Conservation (phyloP, 2,888 invertebrate species). For the Caenorhabditis sinica region DNA sequence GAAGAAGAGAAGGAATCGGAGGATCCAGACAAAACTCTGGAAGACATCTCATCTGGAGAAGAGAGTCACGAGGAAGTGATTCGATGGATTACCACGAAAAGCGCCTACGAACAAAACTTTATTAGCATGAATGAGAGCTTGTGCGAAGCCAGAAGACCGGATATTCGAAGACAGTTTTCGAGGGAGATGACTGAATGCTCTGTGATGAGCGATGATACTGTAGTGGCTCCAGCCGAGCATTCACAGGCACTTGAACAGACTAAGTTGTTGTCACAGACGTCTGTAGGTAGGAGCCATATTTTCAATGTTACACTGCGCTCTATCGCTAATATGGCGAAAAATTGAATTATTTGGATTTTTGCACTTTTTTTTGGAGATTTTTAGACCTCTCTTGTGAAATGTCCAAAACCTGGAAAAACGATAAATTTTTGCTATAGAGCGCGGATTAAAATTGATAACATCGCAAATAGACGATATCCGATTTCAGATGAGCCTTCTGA, state of each 20-base stretch:
- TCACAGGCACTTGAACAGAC: constrained; percentile 34
- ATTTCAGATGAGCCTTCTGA: constrained; percentile 40
- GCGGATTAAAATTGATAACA: too few species aligned
- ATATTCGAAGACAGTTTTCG: constrained; percentile 25
- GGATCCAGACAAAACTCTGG: constrained; percentile 16
- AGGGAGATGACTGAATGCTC: constrained; percentile 54
- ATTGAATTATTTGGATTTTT: too few species aligned
- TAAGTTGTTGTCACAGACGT: constrained; percentile 53
- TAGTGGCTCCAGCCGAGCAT: constrained; percentile 43
- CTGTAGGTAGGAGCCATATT: constrained; percentile 14
- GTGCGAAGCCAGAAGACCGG: not conserved
- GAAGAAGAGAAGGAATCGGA: not conserved
- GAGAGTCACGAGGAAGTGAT: constrained; percentile 22
- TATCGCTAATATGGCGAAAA: too few species aligned
- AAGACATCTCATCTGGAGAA: constrained; percentile 35
- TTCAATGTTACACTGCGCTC: too few species aligned
- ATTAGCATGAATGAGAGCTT: constrained; percentile 35
- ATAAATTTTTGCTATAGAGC: too few species aligned
- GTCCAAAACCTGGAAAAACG: too few species aligned
- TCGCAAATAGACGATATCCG: too few species aligned
- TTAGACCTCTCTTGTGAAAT: too few species aligned
- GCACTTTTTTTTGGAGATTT: too few species aligned
- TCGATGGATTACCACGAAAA: constrained; percentile 58
- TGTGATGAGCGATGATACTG: constrained; percentile 30
- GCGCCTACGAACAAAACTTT: constrained; percentile 50